Conservation (phyloP, 2,888 invertebrate species). For the Sinopyrophorus schimmeli region DNA sequence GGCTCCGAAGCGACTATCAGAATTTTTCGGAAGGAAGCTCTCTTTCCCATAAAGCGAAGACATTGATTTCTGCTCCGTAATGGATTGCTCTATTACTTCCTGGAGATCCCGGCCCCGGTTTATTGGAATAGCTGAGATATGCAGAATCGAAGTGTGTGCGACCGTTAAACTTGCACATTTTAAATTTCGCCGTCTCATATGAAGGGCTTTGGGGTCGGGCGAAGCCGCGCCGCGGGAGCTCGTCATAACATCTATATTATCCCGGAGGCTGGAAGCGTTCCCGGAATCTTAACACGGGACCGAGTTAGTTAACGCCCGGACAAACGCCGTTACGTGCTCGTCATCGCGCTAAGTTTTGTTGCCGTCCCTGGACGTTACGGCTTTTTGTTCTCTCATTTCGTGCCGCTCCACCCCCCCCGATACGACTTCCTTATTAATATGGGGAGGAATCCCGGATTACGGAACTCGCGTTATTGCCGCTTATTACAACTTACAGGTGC, state of each 20-base stretch:
- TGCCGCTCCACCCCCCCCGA: slow-evolving; percentile 23
- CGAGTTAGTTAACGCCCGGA: slow-evolving; percentile 39
- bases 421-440: slow-evolving; percentile 31
- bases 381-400: slow-evolving; percentile 33
- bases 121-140: slow-evolving; percentile 35
- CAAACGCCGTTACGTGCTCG: slow-evolving; percentile 38
- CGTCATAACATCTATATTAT: slow-evolving; percentile 40
- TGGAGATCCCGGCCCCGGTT: slow-evolving; percentile 28
- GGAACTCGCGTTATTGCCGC: slow-evolving; percentile 20
- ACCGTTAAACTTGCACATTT: slow-evolving; percentile 3
- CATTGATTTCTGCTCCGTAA: slow-evolving; percentile 7
- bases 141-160: slow-evolving; percentile 26
- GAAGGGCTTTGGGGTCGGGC: slow-evolving; percentile 15
- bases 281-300: slow-evolving; percentile 35
- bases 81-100: slow-evolving; percentile 32
- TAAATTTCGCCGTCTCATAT: slow-evolving; percentile 6
- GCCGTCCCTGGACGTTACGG: slow-evolving; percentile 31
- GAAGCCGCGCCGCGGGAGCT: slow-evolving; percentile 29
- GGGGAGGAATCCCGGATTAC: slow-evolving; percentile 27
- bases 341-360: slow-evolving; percentile 36
- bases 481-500: slow-evolving; percentile 30
- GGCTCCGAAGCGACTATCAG: no score
- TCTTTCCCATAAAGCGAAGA: no score
- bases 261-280: slow-evolving; percentile 29
- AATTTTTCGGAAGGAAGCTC: no score